Base-by-base conservation (phyloP, 2,888 invertebrate species). In the Lepidocyrtinus sp. region DNA sequence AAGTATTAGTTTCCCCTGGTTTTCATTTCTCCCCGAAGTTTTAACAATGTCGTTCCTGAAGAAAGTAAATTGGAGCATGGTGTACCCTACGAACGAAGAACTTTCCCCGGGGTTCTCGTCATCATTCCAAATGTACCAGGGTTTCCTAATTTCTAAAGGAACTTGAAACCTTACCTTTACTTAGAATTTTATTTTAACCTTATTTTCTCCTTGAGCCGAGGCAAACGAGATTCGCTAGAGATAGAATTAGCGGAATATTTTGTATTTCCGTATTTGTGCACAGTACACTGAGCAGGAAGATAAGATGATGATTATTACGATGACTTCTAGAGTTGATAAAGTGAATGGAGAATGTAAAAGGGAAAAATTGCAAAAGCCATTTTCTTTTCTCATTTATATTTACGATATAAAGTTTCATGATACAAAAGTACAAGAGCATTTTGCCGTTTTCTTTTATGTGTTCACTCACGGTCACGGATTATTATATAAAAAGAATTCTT, bases 281-380 rank as follows among this genome's bases (percentile, higher is more conserved):
- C n/a, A 3, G 5, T 25, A n/a, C 12, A 19, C 12, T 19, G 45
- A 7, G 24, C 68, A 19, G 24, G 2, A 68, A 2, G 7, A 55
- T 24, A 7, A 17, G 45, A 24, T 55, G 45, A 55, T 50, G 55
- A 50, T 22, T 36, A 36, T 7, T 36, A 36, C 36, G 36, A 36
- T 12, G 36, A 36, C 36, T 36, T 7, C 36, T n/a, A 12, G 36
- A 36, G 36, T 36, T 36, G 36, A 36, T 36, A 36, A 36, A 36
- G 36, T 36, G 36, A 36, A 36, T 36, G 36, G 36, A 36, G 50
- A 24, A 36, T 21, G 50, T 64, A 36, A 46, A 21, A 55, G 24
- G 19, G 36, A 27, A 24, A 73, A 73, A 73, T 73, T 50, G 73
- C 73, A 73, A 73, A 73, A 65, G 55, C 64, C 25, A 73, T 64